phyloP scores from a whole-genome alignment of 2,888 invertebrate genomes.

The Folsomia manolachei region DNA sequence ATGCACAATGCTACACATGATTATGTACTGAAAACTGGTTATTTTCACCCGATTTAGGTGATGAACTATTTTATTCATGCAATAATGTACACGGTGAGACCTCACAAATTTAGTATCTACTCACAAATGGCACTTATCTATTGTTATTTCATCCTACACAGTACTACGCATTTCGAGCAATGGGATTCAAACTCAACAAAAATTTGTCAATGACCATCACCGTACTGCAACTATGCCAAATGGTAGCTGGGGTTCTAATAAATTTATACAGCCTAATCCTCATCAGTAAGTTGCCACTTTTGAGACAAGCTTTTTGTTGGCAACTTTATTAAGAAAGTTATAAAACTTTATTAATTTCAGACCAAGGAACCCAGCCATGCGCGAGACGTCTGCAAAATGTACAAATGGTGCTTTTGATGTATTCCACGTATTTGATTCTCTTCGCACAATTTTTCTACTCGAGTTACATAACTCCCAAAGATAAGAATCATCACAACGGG shows the following conservation, averaged over 20 bases:
- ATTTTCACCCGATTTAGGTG: constrained; percentile 9
- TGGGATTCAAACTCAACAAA: constrained; percentile 79
- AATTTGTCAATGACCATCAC: constrained; percentile 87
- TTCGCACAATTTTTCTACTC: constrained; percentile 93
- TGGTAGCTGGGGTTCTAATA: constrained; percentile 70
- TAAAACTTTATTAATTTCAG: too few relatives aligned
- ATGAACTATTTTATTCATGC: constrained; percentile 92
- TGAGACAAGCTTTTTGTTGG: neutral
- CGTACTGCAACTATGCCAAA: constrained; percentile 84
- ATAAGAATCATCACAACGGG: constrained; percentile 21
- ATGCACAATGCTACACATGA: neutral
- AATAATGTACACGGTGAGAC: constrained; percentile 75
- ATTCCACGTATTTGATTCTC: constrained; percentile 87
- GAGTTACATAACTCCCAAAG: constrained; percentile 64
- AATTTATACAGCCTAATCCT: constrained; percentile 76
- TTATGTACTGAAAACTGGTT: neutral
- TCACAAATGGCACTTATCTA: neutral
- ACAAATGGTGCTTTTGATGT: constrained; percentile 84
- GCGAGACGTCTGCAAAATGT: constrained; percentile 60
- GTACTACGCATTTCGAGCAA: constrained; percentile 55
- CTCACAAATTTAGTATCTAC: constrained; percentile 26
- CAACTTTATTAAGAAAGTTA: too few relatives aligned
- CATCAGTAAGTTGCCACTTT: constrained; percentile 23
- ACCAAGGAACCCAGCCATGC: constrained; percentile 41
- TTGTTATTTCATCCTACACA: neutral